Evolutionary conservation across 2,797 vertebrate genomes (phyloP).

Genomic region (Spinus pinus): DNA sequence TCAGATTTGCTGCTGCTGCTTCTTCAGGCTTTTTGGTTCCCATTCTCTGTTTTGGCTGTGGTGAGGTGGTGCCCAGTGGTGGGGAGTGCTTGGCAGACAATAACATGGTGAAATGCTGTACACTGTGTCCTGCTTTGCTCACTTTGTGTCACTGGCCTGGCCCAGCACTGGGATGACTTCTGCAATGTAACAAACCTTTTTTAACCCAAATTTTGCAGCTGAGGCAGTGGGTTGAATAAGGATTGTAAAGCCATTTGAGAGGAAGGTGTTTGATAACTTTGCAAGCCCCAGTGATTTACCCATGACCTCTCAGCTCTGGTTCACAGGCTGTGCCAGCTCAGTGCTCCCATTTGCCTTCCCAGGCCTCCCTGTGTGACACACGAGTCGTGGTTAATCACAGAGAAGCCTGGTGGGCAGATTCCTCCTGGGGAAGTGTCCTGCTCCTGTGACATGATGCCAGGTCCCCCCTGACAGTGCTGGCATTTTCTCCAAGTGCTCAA

Average conservation of each 20-base stretch:
- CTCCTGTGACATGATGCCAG: background rate
- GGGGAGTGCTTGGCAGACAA: background rate
- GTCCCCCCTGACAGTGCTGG: background rate
- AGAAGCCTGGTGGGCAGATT: conserved; percentile 1
- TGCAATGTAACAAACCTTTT: background rate
- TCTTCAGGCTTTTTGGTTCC: background rate
- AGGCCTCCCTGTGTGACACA: background rate
- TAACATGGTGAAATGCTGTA: fast-evolving
- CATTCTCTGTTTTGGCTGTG: fast-evolving
- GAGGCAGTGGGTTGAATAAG: background rate
- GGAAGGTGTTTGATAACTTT: background rate
- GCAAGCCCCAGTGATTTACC: background rate
- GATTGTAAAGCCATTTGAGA: background rate
- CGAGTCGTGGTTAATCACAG: background rate
- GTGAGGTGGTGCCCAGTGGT: background rate
- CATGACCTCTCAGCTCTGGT: background rate
- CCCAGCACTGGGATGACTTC: background rate
- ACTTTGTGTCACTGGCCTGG: background rate
- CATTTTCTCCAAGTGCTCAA: conserved; percentile 52
- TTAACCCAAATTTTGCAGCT: background rate
- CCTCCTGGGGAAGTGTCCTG: conserved; percentile 23
- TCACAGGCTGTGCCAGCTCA: background rate
- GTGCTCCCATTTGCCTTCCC: background rate
- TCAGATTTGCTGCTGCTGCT: background rate
- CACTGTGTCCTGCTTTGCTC: background rate